These are phyloP conservation scores for Drosophila affinis DNA, from an alignment of 2,888 invertebrate species.

Conservation along the genomic window DNA sequence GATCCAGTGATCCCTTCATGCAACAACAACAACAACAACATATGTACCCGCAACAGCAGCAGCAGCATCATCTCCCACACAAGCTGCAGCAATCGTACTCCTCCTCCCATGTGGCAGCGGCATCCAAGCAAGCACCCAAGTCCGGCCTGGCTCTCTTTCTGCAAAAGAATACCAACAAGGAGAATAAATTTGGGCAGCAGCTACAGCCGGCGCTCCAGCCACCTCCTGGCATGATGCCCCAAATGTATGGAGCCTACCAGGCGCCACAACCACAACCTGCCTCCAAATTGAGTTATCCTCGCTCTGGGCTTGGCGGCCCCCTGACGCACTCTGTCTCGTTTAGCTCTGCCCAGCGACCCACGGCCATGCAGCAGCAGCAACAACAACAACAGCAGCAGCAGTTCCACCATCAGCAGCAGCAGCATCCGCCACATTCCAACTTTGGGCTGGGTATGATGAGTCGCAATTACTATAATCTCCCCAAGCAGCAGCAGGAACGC, in stretches of 20 bases:
- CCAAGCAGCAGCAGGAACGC: conserved; percentile 68
- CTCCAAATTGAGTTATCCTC: conserved; percentile 55
- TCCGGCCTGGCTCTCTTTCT: conserved; percentile 61
- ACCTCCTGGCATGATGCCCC: conserved; percentile 53
- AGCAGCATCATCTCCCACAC: conserved; percentile 63
- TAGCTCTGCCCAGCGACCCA: conserved; percentile 76
- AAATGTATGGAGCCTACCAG: conserved; percentile 67
- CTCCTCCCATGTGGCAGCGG: conserved; percentile 63
- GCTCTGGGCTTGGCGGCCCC: conserved; percentile 54
- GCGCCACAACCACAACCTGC: conserved; percentile 33
- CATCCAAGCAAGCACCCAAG: conserved; percentile 65
- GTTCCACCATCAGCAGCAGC: conserved; percentile 49
- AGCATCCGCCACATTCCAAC: conserved; percentile 51
- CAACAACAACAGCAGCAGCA: conserved; percentile 53
- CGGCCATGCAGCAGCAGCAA: conserved; percentile 61
- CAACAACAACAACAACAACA: conserved; percentile 65
- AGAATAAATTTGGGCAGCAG: conserved; percentile 74
- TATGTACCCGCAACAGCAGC: conserved; percentile 57
- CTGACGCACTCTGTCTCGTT: conserved; percentile 82
- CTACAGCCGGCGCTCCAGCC: conserved; percentile 32
- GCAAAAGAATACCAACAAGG: conserved; percentile 78
- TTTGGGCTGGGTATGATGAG: conserved; percentile 72
- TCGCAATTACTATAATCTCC: conserved; percentile 70
- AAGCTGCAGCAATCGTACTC: conserved; percentile 74
- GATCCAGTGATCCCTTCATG: conserved; percentile 76